Evolutionary conservation across 1,140 invertebrate genomes (phyloP), one percentile per base, ranked within the genome.

Genomic region (Drosophila subobscura): DNA sequence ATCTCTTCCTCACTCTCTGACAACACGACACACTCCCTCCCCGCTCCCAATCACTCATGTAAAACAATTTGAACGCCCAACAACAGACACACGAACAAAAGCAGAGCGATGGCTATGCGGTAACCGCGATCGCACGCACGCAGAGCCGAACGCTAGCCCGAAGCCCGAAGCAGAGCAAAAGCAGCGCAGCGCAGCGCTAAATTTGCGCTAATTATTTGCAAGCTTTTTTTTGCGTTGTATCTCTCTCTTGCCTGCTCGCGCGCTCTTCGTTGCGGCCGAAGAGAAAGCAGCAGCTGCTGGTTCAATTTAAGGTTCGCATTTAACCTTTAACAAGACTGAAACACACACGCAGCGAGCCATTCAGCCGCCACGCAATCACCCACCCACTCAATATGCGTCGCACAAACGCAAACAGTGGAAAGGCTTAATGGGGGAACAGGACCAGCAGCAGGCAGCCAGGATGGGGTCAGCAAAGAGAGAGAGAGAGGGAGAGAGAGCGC

Each of bases 181-280:
- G 27, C 53, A 40, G 25, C 54, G 63, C 51, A 61, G 63, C 73
- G 78, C 16, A 73, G 81, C 81, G 83, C 78, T 85, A 74, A 81
- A 81, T 86, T 77, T 75, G 83, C 81, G 83, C 81, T 88, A 86
- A 86, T 86, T 88, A 86, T 86, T 86, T 65, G 81, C 83, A 74
- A 88, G 78, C 74, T 81, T 70, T 83, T 57, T 57, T 61, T 4
- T 20, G 20, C n/a, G 16, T 33, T 20, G 25, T 16, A 37, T 52
- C 27, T n/a, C 40, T 44, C 22, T 16, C 16, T 5, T n/a, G 41
- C 4, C 1, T 14, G 12, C 47, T 14, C 6, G 5, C 33, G 22
- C 50, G 44, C 68, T 73, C 71, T 73, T 73, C 57, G 40, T 16
- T 14, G 51, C 59, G 14, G 52, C n/a, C 47, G 10, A 73, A 73